A percentile compares a stretch with the other conserved stretches of the same genome.
Evolutionary conservation across 2,888 invertebrate genomes (phyloP).

Genomic region (Priocnemis perturbator): DNA sequence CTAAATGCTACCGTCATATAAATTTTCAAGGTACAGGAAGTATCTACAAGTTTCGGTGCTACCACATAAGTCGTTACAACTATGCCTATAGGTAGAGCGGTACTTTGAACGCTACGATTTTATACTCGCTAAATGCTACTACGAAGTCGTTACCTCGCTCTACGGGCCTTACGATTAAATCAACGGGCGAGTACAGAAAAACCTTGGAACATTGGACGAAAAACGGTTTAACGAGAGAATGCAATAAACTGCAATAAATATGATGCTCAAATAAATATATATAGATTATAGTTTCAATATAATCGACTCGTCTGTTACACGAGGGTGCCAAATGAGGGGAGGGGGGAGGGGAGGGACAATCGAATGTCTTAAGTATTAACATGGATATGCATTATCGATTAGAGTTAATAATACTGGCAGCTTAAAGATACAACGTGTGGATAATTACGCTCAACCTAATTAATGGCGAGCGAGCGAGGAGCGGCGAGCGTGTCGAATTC

Average conservation of each 20-base stretch:
- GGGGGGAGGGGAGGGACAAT: constrained; percentile 47
- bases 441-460: constrained; percentile 37
- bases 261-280: constrained; percentile 61
- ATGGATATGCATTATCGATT: constrained; percentile 71
- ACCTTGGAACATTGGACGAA: constrained; percentile 37
- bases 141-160: constrained; percentile 29
- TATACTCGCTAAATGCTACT: constrained; percentile 40
- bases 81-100: constrained; percentile 7
- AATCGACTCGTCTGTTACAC: constrained; percentile 41
- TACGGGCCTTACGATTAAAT: constrained; percentile 60
- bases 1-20: constrained; percentile 66
- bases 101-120: neutral
- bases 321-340: neutral
- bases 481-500: constrained; percentile 14
- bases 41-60: constrained; percentile 68
- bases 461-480: constrained; percentile 31
- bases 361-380: constrained; percentile 65
- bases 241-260: constrained; percentile 56
- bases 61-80: constrained; percentile 53
- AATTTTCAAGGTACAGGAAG: constrained; percentile 72
- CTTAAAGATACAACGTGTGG: constrained; percentile 54
- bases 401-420: constrained; percentile 72
- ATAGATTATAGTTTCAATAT: constrained; percentile 59
- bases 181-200: constrained; percentile 47
- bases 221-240: constrained; percentile 30